Conservation (phyloP, 2,888 invertebrate species). For the Drosophila barbarae region DNA sequence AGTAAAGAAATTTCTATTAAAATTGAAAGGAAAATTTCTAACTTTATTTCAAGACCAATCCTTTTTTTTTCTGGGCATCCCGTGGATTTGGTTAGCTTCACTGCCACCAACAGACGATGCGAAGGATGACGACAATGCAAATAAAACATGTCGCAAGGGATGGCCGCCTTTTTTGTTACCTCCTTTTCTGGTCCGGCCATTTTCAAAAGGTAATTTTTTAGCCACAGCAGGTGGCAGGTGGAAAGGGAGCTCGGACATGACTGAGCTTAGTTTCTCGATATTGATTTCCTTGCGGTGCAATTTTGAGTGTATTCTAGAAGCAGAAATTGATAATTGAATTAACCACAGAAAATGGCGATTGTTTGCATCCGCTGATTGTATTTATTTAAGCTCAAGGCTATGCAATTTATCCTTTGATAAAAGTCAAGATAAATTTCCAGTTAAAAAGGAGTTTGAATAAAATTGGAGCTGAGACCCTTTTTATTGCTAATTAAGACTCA, state of each 20-base stretch:
- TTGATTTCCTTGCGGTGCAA: slow-evolving; percentile 18
- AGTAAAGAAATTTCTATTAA: neutral
- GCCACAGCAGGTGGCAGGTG: slow-evolving; percentile 46
- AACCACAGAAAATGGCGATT: slow-evolving; percentile 50
- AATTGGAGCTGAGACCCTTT: too few relatives aligned
- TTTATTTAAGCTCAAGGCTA: slow-evolving; percentile 62
- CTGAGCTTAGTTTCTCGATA: slow-evolving; percentile 17
- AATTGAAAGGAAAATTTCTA: neutral
- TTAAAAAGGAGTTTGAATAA: too few relatives aligned
- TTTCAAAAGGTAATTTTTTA: slow-evolving; percentile 54
- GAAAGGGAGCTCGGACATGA: slow-evolving; percentile 16
- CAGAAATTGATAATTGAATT: slow-evolving; percentile 61
- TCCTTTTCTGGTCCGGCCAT: slow-evolving; percentile 20
- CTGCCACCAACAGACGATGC: slow-evolving; percentile 19
- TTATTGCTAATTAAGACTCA: too few relatives aligned
- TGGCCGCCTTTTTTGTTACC: slow-evolving; percentile 21
- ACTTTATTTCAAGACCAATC: neutral
- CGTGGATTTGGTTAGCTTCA: slow-evolving; percentile 28
- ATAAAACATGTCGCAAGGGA: slow-evolving; percentile 50
- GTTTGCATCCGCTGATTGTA: slow-evolving; percentile 60
- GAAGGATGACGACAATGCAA: slow-evolving; percentile 58
- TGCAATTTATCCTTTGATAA: neutral
- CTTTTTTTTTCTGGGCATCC: slow-evolving; percentile 9
- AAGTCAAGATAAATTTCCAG: too few relatives aligned
- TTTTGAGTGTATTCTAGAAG: slow-evolving; percentile 38